Evolutionary conservation across 2,113 vertebrate species (phyloP).

Genomic region (Phalacrocorax carbo): DNA sequence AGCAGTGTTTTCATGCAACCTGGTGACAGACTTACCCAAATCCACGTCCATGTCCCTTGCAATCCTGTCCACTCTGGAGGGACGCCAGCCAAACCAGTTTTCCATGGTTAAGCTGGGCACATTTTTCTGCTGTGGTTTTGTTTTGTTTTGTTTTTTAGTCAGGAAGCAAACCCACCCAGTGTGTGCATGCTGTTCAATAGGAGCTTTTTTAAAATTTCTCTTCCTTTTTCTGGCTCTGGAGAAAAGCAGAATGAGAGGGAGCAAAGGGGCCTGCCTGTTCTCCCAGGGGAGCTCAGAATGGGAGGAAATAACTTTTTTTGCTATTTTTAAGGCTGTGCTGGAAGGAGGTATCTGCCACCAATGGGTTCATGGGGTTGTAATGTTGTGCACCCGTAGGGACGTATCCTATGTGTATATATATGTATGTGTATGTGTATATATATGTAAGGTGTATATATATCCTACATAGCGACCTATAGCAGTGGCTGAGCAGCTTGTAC

Average conservation of each 20-base stretch:
- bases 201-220: slow-evolving; percentile 47
- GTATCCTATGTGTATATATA: background rate
- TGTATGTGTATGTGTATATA: too few relatives aligned
- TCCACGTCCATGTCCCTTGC: slow-evolving; percentile 7
- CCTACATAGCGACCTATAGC: background rate
- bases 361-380: background rate
- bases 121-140: slow-evolving; percentile 31
- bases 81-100: slow-evolving; percentile 75
- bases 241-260: background rate
- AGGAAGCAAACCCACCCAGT: slow-evolving; percentile 77
- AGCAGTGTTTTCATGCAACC: background rate
- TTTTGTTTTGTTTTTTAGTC: background rate
- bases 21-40: slow-evolving; percentile 17
- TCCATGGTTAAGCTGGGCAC: slow-evolving; percentile 72
- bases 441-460: too few relatives aligned
- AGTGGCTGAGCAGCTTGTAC: background rate
- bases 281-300: background rate
- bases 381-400: background rate
- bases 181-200: slow-evolving; percentile 42
- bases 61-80: slow-evolving; percentile 63
- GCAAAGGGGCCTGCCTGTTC: background rate
- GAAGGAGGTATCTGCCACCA: background rate
- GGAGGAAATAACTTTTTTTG: background rate
- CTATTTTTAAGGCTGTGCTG: background rate
- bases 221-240: slow-evolving; percentile 63